Evolutionary conservation across 2,113 vertebrate species (phyloP).

Genomic region (Casuarius casuarius): DNA sequence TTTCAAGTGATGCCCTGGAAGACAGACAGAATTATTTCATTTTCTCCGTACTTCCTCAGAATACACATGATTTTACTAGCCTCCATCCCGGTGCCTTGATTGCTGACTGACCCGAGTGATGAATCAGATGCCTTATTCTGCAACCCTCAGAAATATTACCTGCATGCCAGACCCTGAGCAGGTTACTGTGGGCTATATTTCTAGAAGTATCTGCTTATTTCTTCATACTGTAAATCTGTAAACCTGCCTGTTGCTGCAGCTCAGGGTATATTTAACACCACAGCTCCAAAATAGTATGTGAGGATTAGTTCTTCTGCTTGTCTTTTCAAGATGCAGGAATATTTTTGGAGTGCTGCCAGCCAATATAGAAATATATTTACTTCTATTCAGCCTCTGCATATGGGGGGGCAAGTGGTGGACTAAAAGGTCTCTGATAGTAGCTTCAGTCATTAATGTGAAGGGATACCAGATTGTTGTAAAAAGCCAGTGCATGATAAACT

Average conservation of each 20-base stretch:
- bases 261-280: not conserved
- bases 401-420: not conserved
- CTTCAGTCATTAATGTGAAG: not conserved
- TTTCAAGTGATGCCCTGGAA: not conserved
- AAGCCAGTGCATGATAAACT: not conserved
- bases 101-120: slow-evolving; percentile 8
- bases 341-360: not conserved
- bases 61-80: not conserved
- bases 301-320: not conserved
- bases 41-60: not conserved
- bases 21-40: not conserved
- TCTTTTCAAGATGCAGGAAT: not conserved
- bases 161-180: not conserved
- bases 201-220: not conserved
- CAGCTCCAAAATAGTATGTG: not conserved
- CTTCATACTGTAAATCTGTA: not conserved
- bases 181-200: not conserved
- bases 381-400: not conserved
- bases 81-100: not conserved
- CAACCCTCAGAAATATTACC: not conserved
- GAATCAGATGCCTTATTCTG: slow-evolving; percentile 13
- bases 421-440: not conserved
- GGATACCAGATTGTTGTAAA: not conserved
- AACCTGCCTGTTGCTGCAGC: not conserved
- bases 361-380: not conserved